Evolutionary conservation across 2,113 vertebrate genomes (phyloP), one percentile per base, ranked within the genome.

Genomic region (Rhodinocichla rosea): DNA sequence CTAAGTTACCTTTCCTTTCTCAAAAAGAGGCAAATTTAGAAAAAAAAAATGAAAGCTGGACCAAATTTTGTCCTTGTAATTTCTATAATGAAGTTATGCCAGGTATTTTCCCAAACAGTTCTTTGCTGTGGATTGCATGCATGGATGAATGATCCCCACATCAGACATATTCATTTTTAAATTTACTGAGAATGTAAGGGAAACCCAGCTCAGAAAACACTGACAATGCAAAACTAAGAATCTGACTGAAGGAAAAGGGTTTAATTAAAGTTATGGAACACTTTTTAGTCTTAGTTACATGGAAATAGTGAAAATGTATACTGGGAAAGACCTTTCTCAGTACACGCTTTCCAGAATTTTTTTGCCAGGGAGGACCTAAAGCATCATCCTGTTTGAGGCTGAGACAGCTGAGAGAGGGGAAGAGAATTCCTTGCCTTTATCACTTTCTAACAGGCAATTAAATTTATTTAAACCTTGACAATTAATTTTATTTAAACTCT

Each of bases 401-500:
- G 70, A 87, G 81, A 73, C 30, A 83, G 47, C 59, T 68, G 71
- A 88, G 42, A 71, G 35, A 68, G 15, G 9, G 15, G 18, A 83
- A 67, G 35, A 88, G 35, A 90, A 86, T 93, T 93, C 35, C 39
- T 88, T 5, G 55, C 33, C 42, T 94, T 50, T 42, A 30, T 65
- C 63, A 47, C 67, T 77, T 83, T 63, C n/a, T 68, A 91, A 42
- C 26, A 64, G 62, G 33, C 35, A 92, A 80, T 90, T 86, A 64
- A 57, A 73, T 90, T 76, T 71, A 82, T 64, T 87, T 69, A 74
- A 91, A 85, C 13, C 30, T n/a, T 74, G 55, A 59, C 12, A 76
- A 71, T 87, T 92, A 74, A 57, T 70, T 93, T 93, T 88, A 90
- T 92, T 81, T 84, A 57, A 94, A 62, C 49, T 76, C 40, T 22